phyloP scores from a whole-genome alignment of 2,113 vertebrate genomes.

The Anguilla japonica region DNA sequence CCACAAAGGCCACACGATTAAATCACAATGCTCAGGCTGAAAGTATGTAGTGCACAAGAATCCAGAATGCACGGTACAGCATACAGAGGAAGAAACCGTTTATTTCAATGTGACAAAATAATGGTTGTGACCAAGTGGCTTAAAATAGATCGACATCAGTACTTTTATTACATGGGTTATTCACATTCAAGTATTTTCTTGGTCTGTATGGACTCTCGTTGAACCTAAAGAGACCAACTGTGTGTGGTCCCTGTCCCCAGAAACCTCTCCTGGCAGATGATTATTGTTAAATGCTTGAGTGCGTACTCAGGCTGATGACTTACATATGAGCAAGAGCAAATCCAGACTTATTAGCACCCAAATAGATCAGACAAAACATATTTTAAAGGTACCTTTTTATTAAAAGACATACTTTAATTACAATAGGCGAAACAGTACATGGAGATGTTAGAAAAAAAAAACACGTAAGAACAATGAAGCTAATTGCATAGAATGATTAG shows the following conservation, averaged over 20 bases:
- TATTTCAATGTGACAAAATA: neutral
- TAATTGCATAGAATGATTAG: conserved; percentile 70
- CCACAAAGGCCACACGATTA: neutral
- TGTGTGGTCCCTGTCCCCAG: neutral
- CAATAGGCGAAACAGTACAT: conserved; percentile 57
- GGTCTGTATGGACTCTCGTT: neutral
- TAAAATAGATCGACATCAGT: neutral
- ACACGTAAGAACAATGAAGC: conserved; percentile 28
- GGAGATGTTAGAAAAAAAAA: conserved; percentile 45
- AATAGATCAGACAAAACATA: neutral
- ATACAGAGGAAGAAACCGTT: neutral
- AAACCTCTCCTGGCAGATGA: too few species aligned
- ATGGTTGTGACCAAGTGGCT: too few species aligned
- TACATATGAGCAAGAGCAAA: neutral
- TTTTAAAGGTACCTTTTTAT: conserved; percentile 49
- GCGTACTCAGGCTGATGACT: neutral
- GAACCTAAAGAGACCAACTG: neutral
- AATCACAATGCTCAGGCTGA: neutral
- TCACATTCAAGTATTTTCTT: too few species aligned
- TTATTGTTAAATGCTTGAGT: neutral
- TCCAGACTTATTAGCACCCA: too few species aligned
- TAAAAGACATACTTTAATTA: conserved; percentile 67
- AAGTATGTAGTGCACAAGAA: too few species aligned
- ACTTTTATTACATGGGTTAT: too few species aligned
- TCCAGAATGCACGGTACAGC: neutral